Percentiles rank a stretch among this genome's conserved stretches.
Conservation (phyloP, 2,113 vertebrate genomes). For the Scalopus aquaticus region DNA sequence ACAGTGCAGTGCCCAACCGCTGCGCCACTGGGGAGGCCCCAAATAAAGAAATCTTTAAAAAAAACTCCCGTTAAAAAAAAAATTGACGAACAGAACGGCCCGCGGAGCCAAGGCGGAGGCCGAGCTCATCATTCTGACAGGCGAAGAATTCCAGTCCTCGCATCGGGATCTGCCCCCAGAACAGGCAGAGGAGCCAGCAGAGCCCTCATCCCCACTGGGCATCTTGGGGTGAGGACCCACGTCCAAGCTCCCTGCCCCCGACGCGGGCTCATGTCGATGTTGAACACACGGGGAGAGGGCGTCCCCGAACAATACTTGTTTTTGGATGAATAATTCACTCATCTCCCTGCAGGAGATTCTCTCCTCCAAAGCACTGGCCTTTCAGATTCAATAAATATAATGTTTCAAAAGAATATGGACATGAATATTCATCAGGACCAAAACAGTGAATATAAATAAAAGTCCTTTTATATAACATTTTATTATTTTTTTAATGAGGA, state of each 20-base stretch:
- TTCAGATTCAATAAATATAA: conserved; percentile 78
- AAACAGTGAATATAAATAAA: conserved; percentile 72
- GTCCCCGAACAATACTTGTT: conserved; percentile 62
- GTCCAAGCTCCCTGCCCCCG: neutral
- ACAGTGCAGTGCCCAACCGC: too few relatives aligned
- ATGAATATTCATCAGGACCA: conserved; percentile 78
- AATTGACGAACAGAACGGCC: too few relatives aligned
- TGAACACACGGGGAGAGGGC: neutral
- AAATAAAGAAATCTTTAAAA: too few relatives aligned
- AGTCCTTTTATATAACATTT: conserved; percentile 65
- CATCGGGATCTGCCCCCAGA: neutral
- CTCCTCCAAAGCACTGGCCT: conserved; percentile 67
- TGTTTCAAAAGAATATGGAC: conserved; percentile 70
- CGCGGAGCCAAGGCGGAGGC: neutral
- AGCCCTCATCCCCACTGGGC: neutral
- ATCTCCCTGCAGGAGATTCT: conserved; percentile 59
- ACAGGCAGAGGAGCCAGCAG: neutral
- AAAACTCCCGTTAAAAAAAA: too few relatives aligned
- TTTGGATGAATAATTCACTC: conserved; percentile 71
- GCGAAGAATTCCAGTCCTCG: neutral
- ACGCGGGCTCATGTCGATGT: neutral
- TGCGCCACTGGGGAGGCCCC: too few relatives aligned
- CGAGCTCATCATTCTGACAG: neutral
- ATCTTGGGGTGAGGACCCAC: neutral
- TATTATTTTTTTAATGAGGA: conserved; percentile 43